These are phyloP conservation scores for Drosophila punjabiensis DNA, from an alignment of 1,140 invertebrate genomes.

Conservation along the genomic window DNA sequence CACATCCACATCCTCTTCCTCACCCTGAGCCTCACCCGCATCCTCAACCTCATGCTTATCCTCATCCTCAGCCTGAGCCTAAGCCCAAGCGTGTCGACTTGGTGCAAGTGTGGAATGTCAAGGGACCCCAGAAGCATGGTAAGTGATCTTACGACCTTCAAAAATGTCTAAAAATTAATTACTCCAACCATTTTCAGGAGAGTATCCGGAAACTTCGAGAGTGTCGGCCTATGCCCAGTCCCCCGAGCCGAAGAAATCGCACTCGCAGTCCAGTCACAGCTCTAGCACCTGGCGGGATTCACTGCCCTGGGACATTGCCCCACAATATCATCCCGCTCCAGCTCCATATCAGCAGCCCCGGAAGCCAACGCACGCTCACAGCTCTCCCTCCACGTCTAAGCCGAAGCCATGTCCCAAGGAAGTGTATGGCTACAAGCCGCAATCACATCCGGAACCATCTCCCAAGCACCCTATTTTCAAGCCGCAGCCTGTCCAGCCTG, in stretches of 20 bases:
- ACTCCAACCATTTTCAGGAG: constrained; percentile 12
- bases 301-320: constrained; percentile 56
- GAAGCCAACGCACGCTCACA: background rate
- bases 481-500: constrained; percentile 11
- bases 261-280: constrained; percentile 3
- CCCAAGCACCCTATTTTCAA: background rate
- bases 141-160: background rate
- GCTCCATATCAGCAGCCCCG: constrained; percentile 17
- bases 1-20: background rate
- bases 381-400: background rate
- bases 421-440: background rate
- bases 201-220: constrained; percentile 5
- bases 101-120: constrained; percentile 50
- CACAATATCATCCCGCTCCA: constrained; percentile 33
- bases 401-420: constrained; percentile 14
- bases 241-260: constrained; percentile 13
- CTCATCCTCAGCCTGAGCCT: background rate
- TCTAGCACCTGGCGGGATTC: constrained; percentile 50
- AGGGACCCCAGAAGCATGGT: constrained; percentile 38
- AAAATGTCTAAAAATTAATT: background rate
- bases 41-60: background rate
- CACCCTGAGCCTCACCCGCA: background rate
- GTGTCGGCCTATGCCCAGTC: constrained; percentile 39
- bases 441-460: background rate
- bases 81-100: constrained; percentile 24